Percentiles rank a stretch among this genome's conserved stretches.
phyloP scores from a whole-genome alignment of 2,797 vertebrate genomes.

The Falco novaeseelandiae region DNA sequence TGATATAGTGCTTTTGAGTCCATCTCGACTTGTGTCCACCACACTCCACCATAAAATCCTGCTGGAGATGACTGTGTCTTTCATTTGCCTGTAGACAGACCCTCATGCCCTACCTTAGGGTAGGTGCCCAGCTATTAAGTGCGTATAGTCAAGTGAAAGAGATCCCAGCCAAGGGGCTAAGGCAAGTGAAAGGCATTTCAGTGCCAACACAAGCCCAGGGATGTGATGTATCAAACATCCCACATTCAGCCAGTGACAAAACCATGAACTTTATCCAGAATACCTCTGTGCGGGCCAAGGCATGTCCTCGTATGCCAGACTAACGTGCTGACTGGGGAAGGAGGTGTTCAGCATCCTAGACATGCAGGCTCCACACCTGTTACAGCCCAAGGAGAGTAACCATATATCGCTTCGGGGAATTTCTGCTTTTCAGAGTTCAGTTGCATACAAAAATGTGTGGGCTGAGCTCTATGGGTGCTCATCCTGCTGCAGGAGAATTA shows the following conservation, averaged over 20 bases:
- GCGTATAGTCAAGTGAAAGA: background rate
- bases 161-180: background rate
- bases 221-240: accelerated
- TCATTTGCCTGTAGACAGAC: background rate
- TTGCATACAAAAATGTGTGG: background rate
- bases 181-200: background rate
- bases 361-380: background rate
- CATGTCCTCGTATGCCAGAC: background rate
- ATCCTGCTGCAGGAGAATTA: background rate
- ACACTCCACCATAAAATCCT: background rate
- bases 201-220: background rate
- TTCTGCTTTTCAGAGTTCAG: background rate
- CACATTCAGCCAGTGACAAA: background rate
- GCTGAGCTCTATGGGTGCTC: background rate
- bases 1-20: no score
- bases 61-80: background rate
- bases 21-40: no score
- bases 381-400: background rate
- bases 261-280: background rate
- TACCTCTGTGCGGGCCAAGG: background rate
- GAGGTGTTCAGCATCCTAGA: background rate
- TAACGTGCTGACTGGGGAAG: background rate
- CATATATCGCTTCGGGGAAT: background rate
- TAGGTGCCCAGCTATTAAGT: background rate
- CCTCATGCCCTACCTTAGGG: background rate